Evolutionary conservation across 2,113 vertebrate species (phyloP).

Genomic region (Mobula birostris): DNA sequence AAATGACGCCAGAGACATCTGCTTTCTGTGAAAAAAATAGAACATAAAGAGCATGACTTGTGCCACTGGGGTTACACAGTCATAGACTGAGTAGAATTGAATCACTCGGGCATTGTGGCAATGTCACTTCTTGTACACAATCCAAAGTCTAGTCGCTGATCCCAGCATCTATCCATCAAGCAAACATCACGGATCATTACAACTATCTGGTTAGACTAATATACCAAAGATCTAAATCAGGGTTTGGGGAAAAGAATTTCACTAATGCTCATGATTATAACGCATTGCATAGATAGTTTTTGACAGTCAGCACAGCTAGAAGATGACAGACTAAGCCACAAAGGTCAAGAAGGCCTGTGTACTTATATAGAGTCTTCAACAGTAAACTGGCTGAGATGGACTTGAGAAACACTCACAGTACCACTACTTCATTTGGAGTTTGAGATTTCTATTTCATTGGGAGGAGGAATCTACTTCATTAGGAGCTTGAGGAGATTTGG

Average conservation of each 20-base stretch:
- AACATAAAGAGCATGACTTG: not conserved
- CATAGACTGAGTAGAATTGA: not conserved
- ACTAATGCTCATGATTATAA: constrained; percentile 10
- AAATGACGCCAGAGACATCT: too few species aligned
- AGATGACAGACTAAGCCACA: not conserved
- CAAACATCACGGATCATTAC: not conserved
- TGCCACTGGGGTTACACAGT: not conserved
- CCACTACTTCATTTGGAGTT: too few species aligned
- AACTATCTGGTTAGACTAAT: not conserved
- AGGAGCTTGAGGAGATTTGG: too few species aligned
- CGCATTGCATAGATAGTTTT: not conserved
- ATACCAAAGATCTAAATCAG: not conserved
- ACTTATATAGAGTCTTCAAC: not conserved
- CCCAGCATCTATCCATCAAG: not conserved
- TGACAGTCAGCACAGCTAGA: not conserved
- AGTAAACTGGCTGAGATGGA: not conserved
- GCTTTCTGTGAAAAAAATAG: too few species aligned
- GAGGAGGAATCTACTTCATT: too few species aligned
- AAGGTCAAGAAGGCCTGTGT: not conserved
- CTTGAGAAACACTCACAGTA: too few species aligned
- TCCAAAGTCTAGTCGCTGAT: not conserved
- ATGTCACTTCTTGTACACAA: not conserved
- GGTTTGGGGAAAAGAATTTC: not conserved
- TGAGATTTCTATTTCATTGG: too few species aligned
- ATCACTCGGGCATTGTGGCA: not conserved